These are phyloP conservation scores for Conops quadrifasciatus DNA, from an alignment of 2,888 invertebrate genomes.

Conservation along the genomic window DNA sequence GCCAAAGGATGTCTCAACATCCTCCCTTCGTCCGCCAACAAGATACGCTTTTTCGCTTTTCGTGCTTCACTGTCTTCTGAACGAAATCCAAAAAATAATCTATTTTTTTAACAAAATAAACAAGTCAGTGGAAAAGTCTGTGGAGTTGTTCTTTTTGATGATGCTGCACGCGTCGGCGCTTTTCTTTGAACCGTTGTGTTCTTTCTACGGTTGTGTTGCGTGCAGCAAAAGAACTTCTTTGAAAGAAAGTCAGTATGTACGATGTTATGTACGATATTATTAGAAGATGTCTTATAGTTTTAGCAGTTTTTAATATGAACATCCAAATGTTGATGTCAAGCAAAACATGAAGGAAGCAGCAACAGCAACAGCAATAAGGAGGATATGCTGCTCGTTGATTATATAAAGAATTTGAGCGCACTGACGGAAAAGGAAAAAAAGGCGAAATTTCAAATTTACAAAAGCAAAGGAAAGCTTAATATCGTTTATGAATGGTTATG, in stretches of 20 bases:
- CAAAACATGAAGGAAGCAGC: background rate
- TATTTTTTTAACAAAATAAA: background rate
- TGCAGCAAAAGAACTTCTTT: background rate
- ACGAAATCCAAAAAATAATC: background rate
- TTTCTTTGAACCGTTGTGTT: no score
- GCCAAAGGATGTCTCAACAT: no score
- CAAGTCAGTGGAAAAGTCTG: background rate
- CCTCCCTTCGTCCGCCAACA: no score
- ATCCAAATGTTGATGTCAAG: background rate
- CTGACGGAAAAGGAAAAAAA: background rate
- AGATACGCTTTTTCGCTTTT: background rate
- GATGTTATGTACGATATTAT: background rate
- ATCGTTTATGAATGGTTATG: no score
- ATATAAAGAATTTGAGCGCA: constrained; percentile 1
- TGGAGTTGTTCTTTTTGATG: background rate
- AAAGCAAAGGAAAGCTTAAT: no score
- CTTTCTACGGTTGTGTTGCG: background rate
- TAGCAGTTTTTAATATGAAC: background rate
- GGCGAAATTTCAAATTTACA: no score
- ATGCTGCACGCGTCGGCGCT: background rate
- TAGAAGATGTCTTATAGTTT: background rate
- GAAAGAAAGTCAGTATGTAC: no score
- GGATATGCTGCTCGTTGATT: constrained; percentile 8
- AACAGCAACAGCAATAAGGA: background rate
- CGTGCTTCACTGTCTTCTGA: background rate